phyloP scores from a whole-genome alignment of 2,113 vertebrate species.

The Larimichthys crocea region DNA sequence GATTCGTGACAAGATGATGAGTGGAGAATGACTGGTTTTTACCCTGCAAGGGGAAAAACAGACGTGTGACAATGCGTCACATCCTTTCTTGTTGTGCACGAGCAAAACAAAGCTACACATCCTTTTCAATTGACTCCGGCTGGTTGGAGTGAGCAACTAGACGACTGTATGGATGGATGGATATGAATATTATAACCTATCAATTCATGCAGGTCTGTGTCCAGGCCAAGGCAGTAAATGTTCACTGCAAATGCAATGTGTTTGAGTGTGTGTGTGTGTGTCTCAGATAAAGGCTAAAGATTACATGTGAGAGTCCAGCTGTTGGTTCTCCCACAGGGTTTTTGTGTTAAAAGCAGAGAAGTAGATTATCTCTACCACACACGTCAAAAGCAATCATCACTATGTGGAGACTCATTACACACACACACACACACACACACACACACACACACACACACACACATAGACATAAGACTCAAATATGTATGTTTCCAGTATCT shows the following conservation, averaged over 20 bases:
- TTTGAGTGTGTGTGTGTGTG: constrained; percentile 41
- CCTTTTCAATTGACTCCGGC: neutral
- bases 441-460: neutral
- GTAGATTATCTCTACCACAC: constrained; percentile 48
- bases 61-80: neutral
- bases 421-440: neutral
- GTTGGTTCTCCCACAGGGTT: constrained; percentile 56
- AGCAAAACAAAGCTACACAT: neutral
- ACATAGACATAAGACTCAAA: neutral
- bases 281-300: constrained; percentile 44
- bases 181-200: neutral
- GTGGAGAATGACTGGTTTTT: neutral
- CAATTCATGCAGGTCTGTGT: constrained; percentile 1
- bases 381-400: constrained; percentile 25
- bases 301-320: constrained; percentile 63
- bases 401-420: constrained; percentile 1
- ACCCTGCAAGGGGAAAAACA: neutral
- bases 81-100: neutral
- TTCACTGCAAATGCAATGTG: neutral
- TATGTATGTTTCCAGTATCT: neutral
- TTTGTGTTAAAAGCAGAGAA: constrained; percentile 39
- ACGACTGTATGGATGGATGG: neutral
- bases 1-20: neutral
- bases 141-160: neutral
- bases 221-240: neutral